phyloP scores from a whole-genome alignment of 2,113 vertebrate genomes.

The Aldabrachelys gigantea region DNA sequence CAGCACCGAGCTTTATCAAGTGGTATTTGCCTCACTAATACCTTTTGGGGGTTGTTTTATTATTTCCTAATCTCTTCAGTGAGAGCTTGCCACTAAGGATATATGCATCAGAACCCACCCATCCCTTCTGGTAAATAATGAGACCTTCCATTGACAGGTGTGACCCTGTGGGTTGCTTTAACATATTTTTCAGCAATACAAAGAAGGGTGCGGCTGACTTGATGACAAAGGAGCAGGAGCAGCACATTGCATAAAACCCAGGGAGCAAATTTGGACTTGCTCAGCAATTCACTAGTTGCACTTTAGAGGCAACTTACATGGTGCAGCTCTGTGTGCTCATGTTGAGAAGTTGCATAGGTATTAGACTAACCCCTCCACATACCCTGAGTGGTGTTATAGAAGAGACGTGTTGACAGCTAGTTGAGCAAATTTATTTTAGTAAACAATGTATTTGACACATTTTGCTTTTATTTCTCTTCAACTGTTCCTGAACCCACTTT shows the following conservation, averaged over 20 bases:
- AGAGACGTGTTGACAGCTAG: slow-evolving; percentile 57
- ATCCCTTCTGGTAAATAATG: neutral
- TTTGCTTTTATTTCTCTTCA: slow-evolving; percentile 45
- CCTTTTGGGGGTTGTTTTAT: neutral
- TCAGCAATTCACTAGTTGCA: neutral
- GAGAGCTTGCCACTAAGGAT: neutral
- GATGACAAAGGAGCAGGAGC: slow-evolving; percentile 47
- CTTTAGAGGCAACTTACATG: neutral
- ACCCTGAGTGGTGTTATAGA: slow-evolving; percentile 23
- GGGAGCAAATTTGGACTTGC: slow-evolving; percentile 15
- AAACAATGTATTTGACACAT: neutral
- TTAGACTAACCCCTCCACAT: slow-evolving; percentile 44
- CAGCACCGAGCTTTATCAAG: neutral
- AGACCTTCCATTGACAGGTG: neutral
- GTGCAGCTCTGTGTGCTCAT: accelerated
- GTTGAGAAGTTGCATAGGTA: neutral
- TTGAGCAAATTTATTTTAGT: slow-evolving; percentile 14
- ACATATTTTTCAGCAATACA: neutral
- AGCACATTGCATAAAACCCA: slow-evolving; percentile 9
- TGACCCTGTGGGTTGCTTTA: neutral
- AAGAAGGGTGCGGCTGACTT: slow-evolving; percentile 42
- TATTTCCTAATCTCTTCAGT: neutral
- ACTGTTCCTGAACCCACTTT: neutral
- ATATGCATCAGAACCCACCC: neutral
- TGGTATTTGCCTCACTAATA: neutral